Evolutionary conservation across 2,888 invertebrate genomes (phyloP).

Genomic region (Plebejus argus): DNA sequence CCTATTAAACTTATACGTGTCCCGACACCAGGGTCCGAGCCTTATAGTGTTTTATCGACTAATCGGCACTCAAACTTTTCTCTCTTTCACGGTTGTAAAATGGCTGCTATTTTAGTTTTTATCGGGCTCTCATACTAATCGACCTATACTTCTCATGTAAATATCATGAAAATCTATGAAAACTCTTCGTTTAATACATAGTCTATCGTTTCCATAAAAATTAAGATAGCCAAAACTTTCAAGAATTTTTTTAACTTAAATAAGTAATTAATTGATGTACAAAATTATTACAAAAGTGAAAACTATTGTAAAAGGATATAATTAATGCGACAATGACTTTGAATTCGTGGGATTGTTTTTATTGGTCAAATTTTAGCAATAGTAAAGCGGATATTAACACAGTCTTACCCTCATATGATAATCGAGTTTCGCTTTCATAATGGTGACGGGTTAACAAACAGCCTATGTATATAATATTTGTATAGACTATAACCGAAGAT

Average conservation of each 20-base stretch:
- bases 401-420: conserved; percentile 29
- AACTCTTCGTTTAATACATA: too few relatives aligned
- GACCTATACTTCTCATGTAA: too few relatives aligned
- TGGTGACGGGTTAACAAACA: neutral
- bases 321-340: neutral
- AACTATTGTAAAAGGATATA: neutral
- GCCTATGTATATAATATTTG: conserved; percentile 4
- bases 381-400: conserved; percentile 29
- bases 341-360: neutral
- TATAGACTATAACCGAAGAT: neutral
- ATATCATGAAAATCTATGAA: too few relatives aligned
- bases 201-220: too few relatives aligned
- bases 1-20: too few relatives aligned
- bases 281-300: neutral
- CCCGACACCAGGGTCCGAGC: too few relatives aligned
- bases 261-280: neutral
- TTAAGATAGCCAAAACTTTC: too few relatives aligned
- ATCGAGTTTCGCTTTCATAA: conserved; percentile 33
- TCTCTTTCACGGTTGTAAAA: too few relatives aligned
- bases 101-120: too few relatives aligned
- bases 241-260: neutral
- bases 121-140: too few relatives aligned
- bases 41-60: too few relatives aligned
- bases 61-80: too few relatives aligned
- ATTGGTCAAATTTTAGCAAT: neutral